Conservation (phyloP, 2,113 vertebrate species). For the Sinocyclocheilus grahami region DNA sequence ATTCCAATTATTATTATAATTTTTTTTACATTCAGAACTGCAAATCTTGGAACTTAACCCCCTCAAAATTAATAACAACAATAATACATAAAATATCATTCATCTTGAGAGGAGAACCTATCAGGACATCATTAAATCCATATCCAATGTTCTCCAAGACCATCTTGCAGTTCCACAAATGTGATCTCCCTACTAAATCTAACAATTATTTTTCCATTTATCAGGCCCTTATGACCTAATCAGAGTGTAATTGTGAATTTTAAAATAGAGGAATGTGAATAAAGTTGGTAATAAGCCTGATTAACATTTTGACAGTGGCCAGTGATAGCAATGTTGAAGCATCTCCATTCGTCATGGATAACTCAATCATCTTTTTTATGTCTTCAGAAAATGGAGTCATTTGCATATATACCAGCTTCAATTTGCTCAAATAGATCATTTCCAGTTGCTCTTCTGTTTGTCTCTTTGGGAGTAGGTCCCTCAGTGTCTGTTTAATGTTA, state of each 20-base stretch:
- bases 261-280: slow-evolving; percentile 40
- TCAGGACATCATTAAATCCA: slow-evolving; percentile 6
- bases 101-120: too few species aligned
- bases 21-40: not conserved
- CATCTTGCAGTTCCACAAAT: slow-evolving; percentile 4
- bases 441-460: not conserved
- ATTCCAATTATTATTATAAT: not conserved
- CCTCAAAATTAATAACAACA: not conserved
- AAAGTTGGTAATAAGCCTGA: slow-evolving; percentile 50
- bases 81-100: not conserved
- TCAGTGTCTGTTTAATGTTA: not conserved
- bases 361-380: slow-evolving; percentile 48
- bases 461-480: not conserved
- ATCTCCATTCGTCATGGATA: slow-evolving; percentile 53
- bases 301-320: slow-evolving; percentile 53
- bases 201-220: slow-evolving; percentile 46
- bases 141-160: slow-evolving; percentile 10
- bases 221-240: slow-evolving; percentile 48
- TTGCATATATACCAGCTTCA: slow-evolving; percentile 48
- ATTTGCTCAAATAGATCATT: slow-evolving; percentile 24
- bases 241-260: slow-evolving; percentile 48
- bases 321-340: slow-evolving; percentile 38
- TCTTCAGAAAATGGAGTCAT: slow-evolving; percentile 43
- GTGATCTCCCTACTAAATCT: slow-evolving; percentile 17
- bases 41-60: not conserved